Percentiles rank a stretch among this genome's conserved stretches.
phyloP scores from a whole-genome alignment of 2,797 vertebrate species.

The Pangasius sanitwongsei region DNA sequence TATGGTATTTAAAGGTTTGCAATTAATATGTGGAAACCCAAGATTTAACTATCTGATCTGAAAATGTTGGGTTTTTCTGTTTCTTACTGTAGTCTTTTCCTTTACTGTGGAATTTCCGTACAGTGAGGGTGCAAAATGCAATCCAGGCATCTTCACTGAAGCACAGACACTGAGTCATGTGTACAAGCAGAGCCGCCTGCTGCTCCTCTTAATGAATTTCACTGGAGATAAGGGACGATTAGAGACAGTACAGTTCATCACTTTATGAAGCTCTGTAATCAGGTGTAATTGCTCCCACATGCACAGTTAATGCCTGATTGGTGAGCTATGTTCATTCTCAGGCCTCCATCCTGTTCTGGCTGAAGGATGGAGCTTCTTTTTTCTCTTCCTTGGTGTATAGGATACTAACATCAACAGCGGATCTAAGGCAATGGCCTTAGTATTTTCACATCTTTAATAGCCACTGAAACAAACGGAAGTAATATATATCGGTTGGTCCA shows the following conservation, averaged over 20 bases:
- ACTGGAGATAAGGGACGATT: slow-evolving; percentile 39
- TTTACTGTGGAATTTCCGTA: not conserved
- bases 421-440: not conserved
- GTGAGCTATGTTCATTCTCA: not conserved
- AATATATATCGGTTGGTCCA: not conserved
- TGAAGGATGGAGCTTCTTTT: not conserved
- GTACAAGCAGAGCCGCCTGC: not conserved
- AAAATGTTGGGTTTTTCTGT: not conserved
- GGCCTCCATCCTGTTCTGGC: not conserved
- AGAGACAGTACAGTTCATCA: slow-evolving; percentile 44
- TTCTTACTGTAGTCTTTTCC: not conserved
- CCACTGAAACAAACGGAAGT: not conserved
- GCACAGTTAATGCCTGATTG: slow-evolving; percentile 47
- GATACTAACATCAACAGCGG: not conserved
- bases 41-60: not conserved
- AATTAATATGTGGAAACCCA: not conserved
- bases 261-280: slow-evolving; percentile 48
- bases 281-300: slow-evolving; percentile 51
- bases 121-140: not conserved
- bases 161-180: not conserved
- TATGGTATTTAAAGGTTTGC: not conserved
- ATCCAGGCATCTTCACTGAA: not conserved
- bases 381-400: not conserved
- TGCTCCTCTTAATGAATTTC: slow-evolving; percentile 38
- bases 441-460: not conserved